These are phyloP conservation scores for Stylophora pistillata DNA, from an alignment of 64 coral and sea anemone genomes.

Conservation along the genomic window DNA sequence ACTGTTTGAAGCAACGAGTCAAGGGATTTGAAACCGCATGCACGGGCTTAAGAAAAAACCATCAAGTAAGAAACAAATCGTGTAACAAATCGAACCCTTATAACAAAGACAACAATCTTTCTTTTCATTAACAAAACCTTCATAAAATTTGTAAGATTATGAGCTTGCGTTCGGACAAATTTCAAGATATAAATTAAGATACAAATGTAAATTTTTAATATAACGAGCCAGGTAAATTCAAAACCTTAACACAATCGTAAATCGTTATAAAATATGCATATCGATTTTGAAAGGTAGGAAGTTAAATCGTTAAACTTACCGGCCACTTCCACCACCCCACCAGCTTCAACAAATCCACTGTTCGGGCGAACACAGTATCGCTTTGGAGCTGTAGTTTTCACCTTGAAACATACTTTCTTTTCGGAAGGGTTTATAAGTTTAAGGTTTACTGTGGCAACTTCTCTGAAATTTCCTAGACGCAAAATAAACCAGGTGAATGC, in stretches of 20 bases:
- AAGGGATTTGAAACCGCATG: too few relatives aligned
- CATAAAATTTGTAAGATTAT: neutral
- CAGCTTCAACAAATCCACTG: conserved; percentile 83
- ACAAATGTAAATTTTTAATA: too few relatives aligned
- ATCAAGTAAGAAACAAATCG: too few relatives aligned
- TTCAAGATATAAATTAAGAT: neutral
- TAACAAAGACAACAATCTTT: too few relatives aligned
- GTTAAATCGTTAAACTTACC: conserved; percentile 58
- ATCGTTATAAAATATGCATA: neutral
- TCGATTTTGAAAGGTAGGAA: neutral
- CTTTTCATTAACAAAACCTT: too few relatives aligned
- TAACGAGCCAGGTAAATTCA: neutral
- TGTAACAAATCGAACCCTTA: too few relatives aligned
- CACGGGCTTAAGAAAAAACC: too few relatives aligned
- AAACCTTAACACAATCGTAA: neutral
- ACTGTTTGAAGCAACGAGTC: too few relatives aligned
- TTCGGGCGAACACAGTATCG: conserved; percentile 95
- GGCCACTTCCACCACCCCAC: conserved; percentile 87
- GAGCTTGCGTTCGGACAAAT: neutral
- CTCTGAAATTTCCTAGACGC: conserved; percentile 81
- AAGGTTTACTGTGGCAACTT: conserved; percentile 87
- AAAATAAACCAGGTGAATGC: conserved; percentile 6
- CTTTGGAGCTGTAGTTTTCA: conserved; percentile 97
- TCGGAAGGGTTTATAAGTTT: conserved; percentile 92
- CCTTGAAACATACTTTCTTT: conserved; percentile 94